Evolutionary conservation across 2,113 vertebrate species (phyloP).

Genomic region (Manacus vitellinus): DNA sequence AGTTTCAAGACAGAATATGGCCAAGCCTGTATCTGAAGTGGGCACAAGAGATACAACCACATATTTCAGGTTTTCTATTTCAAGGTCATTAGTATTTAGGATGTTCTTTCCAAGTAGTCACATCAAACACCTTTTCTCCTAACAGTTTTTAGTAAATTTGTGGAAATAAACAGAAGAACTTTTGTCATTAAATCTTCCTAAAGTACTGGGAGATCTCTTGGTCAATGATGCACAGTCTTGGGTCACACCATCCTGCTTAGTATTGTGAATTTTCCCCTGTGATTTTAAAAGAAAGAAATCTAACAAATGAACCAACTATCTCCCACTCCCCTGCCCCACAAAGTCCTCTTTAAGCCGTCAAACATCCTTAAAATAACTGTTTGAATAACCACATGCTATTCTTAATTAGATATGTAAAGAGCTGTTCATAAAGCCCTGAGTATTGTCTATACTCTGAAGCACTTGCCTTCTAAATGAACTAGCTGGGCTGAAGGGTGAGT

Average conservation of each 20-base stretch:
- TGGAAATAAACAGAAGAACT: background rate
- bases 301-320: background rate
- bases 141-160: background rate
- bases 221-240: background rate
- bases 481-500: background rate
- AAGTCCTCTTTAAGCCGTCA: background rate
- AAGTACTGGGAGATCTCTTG: background rate
- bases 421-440: background rate
- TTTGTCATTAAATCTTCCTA: background rate
- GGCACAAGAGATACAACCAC: background rate
- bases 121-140: background rate
- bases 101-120: background rate
- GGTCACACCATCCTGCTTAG: background rate
- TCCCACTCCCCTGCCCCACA: background rate
- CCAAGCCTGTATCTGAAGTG: background rate
- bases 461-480: background rate
- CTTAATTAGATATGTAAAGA: background rate
- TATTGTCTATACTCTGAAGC: background rate
- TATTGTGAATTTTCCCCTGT: background rate
- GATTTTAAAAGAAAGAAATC: background rate
- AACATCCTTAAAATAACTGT: background rate
- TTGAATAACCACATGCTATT: background rate
- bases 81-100: background rate
- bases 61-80: background rate
- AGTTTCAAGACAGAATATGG: background rate